Percentiles rank a stretch among this genome's conserved stretches.
Conservation (phyloP, 2,888 invertebrate genomes). For the Dichetophora obliterata region DNA sequence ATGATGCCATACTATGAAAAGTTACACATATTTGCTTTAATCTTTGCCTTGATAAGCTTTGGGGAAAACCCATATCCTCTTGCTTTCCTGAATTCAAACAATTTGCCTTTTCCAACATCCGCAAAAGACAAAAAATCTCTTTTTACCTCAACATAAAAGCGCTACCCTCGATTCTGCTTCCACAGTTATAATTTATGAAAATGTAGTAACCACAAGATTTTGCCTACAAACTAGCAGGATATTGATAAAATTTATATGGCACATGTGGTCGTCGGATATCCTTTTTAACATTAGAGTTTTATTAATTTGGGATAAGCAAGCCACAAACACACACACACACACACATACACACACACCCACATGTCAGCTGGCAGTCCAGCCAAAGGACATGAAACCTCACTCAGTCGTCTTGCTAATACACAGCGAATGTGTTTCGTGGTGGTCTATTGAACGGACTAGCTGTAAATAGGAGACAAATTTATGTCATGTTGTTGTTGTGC, state of each 20-base stretch:
- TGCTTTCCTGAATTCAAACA: too few species aligned
- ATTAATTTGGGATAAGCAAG: conserved; percentile 61
- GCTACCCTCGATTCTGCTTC: neutral
- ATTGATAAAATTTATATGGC: conserved; percentile 54
- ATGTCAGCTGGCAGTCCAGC: neutral
- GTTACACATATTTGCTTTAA: too few species aligned
- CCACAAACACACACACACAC: conserved; percentile 11
- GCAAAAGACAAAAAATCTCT: neutral
- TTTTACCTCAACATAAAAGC: conserved; percentile 4
- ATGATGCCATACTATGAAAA: too few species aligned
- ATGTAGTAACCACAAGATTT: conserved; percentile 5
- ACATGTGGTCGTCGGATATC: conserved; percentile 50
- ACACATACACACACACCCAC: neutral
- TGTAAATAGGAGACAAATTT: conserved; percentile 49
- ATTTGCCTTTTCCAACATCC: too few species aligned
- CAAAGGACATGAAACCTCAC: conserved; percentile 36
- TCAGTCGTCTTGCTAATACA: neutral
- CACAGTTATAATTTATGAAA: conserved; percentile 18
- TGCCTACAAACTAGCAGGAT: conserved; percentile 46
- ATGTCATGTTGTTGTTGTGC: conserved; percentile 57
- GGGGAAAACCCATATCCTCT: too few species aligned
- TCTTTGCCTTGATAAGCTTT: too few species aligned
- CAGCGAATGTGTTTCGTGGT: neutral
- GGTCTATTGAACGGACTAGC: neutral
- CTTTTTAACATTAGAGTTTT: conserved; percentile 50